Evolutionary conservation across 1,140 invertebrate genomes (phyloP).

Genomic region (Macrotrachela quadricornifera): DNA sequence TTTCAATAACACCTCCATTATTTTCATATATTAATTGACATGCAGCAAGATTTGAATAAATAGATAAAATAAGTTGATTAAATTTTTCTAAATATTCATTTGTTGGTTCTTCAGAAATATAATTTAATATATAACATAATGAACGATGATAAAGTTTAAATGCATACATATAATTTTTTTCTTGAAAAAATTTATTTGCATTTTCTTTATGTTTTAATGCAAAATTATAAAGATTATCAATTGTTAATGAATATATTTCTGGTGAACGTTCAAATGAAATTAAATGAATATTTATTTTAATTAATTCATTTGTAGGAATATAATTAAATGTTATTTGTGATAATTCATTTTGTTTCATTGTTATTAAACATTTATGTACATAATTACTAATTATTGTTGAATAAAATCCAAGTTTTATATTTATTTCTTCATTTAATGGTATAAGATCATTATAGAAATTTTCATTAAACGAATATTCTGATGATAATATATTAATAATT

Average conservation of each 20-base stretch:
- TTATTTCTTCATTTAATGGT: too few species aligned
- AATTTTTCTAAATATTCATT: slow-evolving; percentile 67
- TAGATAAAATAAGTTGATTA: slow-evolving; percentile 79
- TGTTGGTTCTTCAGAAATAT: slow-evolving; percentile 45
- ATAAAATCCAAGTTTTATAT: too few species aligned
- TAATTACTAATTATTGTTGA: too few species aligned
- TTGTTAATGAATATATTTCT: background rate
- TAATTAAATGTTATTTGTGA: too few species aligned
- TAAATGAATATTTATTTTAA: too few species aligned
- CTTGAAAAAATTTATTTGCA: slow-evolving; percentile 67
- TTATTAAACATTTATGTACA: too few species aligned
- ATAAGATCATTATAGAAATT: too few species aligned
- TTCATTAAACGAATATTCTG: too few species aligned
- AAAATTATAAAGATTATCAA: slow-evolving; percentile 28
- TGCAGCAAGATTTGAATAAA: slow-evolving; percentile 35
- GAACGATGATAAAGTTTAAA: slow-evolving; percentile 65
- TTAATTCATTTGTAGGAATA: too few species aligned
- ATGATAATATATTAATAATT: too few species aligned
- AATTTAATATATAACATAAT: slow-evolving; percentile 56
- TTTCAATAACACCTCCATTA: slow-evolving; percentile 44
- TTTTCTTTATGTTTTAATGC: slow-evolving; percentile 55
- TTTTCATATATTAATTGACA: background rate
- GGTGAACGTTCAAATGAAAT: too few species aligned
- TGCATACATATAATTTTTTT: slow-evolving; percentile 62
- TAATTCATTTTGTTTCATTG: too few species aligned